Evolutionary conservation across 2,888 invertebrate species (phyloP), one percentile per base, ranked within the genome.

Genomic region (Leptinotarsa haldemani): DNA sequence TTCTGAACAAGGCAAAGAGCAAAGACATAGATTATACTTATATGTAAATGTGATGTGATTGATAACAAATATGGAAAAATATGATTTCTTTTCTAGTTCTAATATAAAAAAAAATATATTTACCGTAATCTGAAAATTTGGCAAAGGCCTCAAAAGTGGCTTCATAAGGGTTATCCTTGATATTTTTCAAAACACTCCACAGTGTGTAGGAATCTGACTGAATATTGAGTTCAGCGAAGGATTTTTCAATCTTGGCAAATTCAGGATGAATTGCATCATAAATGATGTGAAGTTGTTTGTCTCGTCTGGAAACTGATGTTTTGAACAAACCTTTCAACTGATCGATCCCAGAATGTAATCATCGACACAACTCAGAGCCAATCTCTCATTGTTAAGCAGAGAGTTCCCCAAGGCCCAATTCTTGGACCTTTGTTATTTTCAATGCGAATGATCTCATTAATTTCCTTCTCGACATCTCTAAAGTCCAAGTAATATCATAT

Each of bases 151-250:
- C 94, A 89, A 96, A 86, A 0, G 96, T 94, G 0, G 95, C 93
- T 83, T 94, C 94, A 84, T 94, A 94, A 0, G 97, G 96, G 83
- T 95, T 90, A 74, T 91, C 89, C 78, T 90, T 90, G 72, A 91
- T 88, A 83, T 90, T 90, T 80, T 88, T 89, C 25, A 91, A 87
- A 80, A 92, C 88, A 75, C 89, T 89, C 93, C 93, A 94, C 0
- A 93, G 91, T 7, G 91, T 91, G 0, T 91, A 90, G 69, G 91
- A 91, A 81, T 94, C 94, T 20, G 92, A 91, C 84, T 94, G 94
- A 74, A 98, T 90, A 84, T 96, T 93, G 77, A 97, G 87, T 81
- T 97, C 96, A 4, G 95, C 95, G 84, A 98, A 97, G 0, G 97
- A 97, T 84, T 92, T 92, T 80, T 94, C 93, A 77, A 97, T 86